A percentile compares a stretch with the other conserved stretches of the same genome.
phyloP scores from a whole-genome alignment of 2,113 vertebrate species.

The Sorex araneus region DNA sequence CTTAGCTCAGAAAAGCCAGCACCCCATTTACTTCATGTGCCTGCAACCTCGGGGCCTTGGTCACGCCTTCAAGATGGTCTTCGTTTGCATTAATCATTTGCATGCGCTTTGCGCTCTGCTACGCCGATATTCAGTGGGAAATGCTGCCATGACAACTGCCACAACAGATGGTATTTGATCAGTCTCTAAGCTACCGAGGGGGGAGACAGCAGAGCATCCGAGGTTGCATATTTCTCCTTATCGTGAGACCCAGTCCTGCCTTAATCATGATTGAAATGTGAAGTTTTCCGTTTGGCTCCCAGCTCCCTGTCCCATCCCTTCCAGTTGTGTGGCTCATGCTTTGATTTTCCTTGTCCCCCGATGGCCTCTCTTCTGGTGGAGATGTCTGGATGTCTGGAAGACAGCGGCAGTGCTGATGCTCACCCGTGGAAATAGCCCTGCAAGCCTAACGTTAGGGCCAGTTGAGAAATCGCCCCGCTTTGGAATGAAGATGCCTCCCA shows the following conservation, averaged over 20 bases:
- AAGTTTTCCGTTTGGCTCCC: conserved; percentile 66
- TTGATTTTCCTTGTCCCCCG: conserved; percentile 20
- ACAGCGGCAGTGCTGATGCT: neutral
- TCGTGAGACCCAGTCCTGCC: conserved; percentile 51
- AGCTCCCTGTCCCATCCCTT: neutral
- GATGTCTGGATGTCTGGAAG: conserved; percentile 6
- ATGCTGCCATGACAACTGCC: conserved; percentile 83
- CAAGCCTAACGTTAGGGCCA: conserved; percentile 12
- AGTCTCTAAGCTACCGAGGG: conserved; percentile 76
- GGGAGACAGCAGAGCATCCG: conserved; percentile 63
- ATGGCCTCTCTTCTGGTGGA: neutral
- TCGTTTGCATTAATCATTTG: conserved; percentile 66
- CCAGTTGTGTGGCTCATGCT: conserved; percentile 64
- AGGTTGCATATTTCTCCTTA: conserved; percentile 67
- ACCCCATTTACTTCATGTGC: neutral
- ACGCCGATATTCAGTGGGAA: conserved; percentile 77
- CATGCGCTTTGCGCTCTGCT: conserved; percentile 67
- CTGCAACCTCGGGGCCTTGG: neutral
- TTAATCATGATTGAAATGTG: conserved; percentile 64
- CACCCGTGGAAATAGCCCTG: neutral
- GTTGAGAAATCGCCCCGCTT: neutral
- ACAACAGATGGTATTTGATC: conserved; percentile 85
- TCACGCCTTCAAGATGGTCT: neutral
- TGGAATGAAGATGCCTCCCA: neutral
- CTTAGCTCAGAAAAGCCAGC: neutral